These are phyloP conservation scores for Alouatta palliata DNA, from an alignment of 2,113 vertebrate species.

Conservation along the genomic window DNA sequence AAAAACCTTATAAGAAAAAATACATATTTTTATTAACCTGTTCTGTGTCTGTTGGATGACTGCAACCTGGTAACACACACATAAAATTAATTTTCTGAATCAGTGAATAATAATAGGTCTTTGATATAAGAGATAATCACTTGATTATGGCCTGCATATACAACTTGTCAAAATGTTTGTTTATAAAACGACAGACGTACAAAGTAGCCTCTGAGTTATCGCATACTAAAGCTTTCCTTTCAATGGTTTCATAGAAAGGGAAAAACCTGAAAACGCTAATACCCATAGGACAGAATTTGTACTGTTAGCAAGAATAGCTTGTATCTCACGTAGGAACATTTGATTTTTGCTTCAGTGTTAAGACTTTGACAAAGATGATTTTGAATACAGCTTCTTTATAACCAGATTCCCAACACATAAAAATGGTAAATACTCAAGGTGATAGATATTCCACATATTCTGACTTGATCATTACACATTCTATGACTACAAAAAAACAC, in stretches of 20 bases:
- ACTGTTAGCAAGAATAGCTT: background rate
- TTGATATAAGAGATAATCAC: background rate
- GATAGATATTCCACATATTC: background rate
- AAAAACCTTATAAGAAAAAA: background rate
- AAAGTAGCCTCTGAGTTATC: background rate
- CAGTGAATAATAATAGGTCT: background rate
- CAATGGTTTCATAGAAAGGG: background rate
- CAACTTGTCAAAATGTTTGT: slow-evolving; percentile 4
- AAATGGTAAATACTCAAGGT: background rate
- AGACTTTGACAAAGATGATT: background rate
- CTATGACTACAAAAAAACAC: background rate
- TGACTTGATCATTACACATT: background rate
- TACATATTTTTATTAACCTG: background rate
- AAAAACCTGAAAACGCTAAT: background rate
- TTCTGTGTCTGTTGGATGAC: background rate
- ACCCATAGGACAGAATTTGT: background rate
- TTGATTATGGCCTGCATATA: slow-evolving; percentile 20
- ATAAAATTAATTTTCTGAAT: background rate
- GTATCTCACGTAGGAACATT: background rate
- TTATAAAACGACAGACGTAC: slow-evolving; percentile 14
- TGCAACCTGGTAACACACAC: background rate
- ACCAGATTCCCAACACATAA: background rate
- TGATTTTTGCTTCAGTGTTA: slow-evolving; percentile 24
- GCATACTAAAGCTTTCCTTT: background rate
- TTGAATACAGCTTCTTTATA: slow-evolving; percentile 48